These are phyloP conservation scores for Chironomus tepperi DNA, from an alignment of 1,140 invertebrate genomes.

Conservation along the genomic window DNA sequence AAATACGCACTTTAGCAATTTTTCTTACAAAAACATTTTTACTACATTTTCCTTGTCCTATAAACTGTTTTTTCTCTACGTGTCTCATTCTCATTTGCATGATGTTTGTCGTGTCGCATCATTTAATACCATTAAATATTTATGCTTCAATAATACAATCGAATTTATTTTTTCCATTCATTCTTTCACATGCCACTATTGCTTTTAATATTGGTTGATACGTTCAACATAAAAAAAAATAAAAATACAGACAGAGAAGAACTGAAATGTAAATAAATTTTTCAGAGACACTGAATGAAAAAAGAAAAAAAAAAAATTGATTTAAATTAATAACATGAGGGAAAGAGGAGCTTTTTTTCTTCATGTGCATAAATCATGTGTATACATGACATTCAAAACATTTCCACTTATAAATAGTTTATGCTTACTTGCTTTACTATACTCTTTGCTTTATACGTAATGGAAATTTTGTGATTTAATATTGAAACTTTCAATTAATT, in stretches of 20 bases:
- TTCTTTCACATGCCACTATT: no score
- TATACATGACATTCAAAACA: neutral
- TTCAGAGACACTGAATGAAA: neutral
- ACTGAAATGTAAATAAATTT: constrained; percentile 14
- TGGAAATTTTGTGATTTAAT: no score
- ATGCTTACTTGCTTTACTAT: no score
- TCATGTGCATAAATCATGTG: neutral
- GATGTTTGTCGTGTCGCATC: constrained; percentile 5
- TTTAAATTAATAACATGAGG: constrained; percentile 10
- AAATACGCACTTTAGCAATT: no score
- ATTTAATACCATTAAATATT: constrained; percentile 10
- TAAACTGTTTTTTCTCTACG: neutral
- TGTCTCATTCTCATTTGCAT: neutral
- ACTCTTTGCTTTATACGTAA: no score
- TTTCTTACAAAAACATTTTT: no score
- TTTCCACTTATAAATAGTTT: neutral
- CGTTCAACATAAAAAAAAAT: neutral
- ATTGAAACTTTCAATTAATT: no score
- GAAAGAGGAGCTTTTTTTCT: neutral
- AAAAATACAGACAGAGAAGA: neutral
- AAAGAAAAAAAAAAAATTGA: neutral
- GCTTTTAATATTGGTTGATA: neutral
- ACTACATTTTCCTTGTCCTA: neutral
- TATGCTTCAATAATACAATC: constrained; percentile 9
- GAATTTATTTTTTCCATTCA: neutral